Evolutionary conservation across 1,140 invertebrate genomes (phyloP).

Genomic region (Philaenus spumarius): DNA sequence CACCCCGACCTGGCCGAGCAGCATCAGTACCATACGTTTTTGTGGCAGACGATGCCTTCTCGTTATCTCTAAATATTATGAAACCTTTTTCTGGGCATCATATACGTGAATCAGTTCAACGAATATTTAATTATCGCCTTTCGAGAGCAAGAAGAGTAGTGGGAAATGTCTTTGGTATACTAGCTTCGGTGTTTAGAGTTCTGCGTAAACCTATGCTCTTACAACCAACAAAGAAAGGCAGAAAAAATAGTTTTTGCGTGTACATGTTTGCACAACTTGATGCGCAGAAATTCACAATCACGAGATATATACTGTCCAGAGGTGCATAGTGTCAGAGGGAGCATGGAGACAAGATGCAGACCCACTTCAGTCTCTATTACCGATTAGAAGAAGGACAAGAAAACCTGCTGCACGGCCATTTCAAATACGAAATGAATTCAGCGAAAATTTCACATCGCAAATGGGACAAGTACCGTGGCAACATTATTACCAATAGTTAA

Average conservation of each 20-base stretch:
- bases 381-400: too few species aligned
- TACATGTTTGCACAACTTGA: constrained; percentile 1
- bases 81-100: constrained; percentile 33
- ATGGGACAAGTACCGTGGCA: too few species aligned
- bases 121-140: constrained; percentile 37
- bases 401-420: too few species aligned
- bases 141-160: constrained; percentile 31
- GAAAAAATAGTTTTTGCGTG: neutral
- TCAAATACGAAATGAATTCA: too few species aligned
- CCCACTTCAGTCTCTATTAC: too few species aligned
- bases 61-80: constrained; percentile 35
- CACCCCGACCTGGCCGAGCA: neutral
- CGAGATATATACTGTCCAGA: too few species aligned
- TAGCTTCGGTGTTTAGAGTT: constrained; percentile 40
- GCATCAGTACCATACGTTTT: constrained; percentile 29
- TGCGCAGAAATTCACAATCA: too few species aligned
- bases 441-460: too few species aligned
- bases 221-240: neutral
- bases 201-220: constrained; percentile 27
- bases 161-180: constrained; percentile 42
- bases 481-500: too few species aligned
- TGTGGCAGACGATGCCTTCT: constrained; percentile 41
- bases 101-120: constrained; percentile 26
- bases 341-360: too few species aligned
- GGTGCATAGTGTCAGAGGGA: too few species aligned